Evolutionary conservation across 2,888 invertebrate genomes (phyloP).

Genomic region (Caenorhabditis wallacei): DNA sequence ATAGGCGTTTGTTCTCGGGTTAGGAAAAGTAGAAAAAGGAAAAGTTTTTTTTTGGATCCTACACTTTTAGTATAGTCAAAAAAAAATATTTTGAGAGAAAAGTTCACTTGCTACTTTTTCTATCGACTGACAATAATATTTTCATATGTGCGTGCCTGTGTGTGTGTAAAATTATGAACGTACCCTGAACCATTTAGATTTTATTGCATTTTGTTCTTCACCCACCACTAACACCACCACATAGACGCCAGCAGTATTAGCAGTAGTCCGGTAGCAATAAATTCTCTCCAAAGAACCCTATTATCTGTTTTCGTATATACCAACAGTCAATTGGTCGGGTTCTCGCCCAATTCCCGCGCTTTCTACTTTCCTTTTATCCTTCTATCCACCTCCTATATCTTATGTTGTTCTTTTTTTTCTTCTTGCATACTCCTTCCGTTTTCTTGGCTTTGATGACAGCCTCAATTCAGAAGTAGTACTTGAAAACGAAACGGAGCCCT

Average conservation of each 20-base stretch:
- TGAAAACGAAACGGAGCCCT: slow-evolving; percentile 63
- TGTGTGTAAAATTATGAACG: slow-evolving; percentile 49
- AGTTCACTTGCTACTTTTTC: background rate
- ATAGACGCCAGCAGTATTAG: slow-evolving; percentile 23
- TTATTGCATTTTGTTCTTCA: slow-evolving; percentile 55
- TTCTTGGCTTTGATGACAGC: slow-evolving; percentile 51
- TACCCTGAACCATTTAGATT: slow-evolving; percentile 40
- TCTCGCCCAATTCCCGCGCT: slow-evolving; percentile 17
- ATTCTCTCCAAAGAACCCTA: slow-evolving; percentile 45
- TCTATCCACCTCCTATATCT: background rate
- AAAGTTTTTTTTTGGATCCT: slow-evolving; percentile 1
- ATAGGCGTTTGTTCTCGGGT: slow-evolving; percentile 7
- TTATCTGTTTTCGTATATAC: slow-evolving; percentile 55
- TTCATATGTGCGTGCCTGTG: background rate
- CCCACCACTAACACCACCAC: slow-evolving; percentile 9
- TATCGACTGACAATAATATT: background rate
- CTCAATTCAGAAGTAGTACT: slow-evolving; percentile 65
- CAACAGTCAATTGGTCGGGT: slow-evolving; percentile 43
- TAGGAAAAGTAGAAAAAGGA: slow-evolving; percentile 16
- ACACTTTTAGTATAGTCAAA: slow-evolving; percentile 7
- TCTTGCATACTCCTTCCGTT: slow-evolving; percentile 14
- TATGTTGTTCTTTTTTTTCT: slow-evolving; percentile 16
- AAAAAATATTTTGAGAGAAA: slow-evolving; percentile 1
- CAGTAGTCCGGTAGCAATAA: slow-evolving; percentile 52
- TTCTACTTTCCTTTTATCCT: slow-evolving; percentile 1